Evolutionary conservation across 2,113 vertebrate genomes (phyloP).

Genomic region (Cariama cristata): DNA sequence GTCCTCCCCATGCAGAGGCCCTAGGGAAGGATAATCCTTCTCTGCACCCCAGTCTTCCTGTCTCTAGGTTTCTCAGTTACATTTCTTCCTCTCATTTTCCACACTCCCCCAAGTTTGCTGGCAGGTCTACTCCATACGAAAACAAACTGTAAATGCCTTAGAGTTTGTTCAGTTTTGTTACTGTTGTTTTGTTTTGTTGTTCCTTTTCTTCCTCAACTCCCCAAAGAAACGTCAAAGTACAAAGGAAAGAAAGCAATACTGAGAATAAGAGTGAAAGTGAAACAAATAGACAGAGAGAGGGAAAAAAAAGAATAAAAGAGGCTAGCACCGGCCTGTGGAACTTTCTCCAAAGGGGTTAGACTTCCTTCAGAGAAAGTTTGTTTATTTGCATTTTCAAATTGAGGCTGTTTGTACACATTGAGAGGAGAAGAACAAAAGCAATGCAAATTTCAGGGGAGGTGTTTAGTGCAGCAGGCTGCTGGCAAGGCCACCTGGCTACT

Average conservation of each 20-base stretch:
- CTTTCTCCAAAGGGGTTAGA: conserved; percentile 40
- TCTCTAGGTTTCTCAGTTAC: background rate
- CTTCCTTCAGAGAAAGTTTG: conserved; percentile 63
- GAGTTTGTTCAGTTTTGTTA: conserved; percentile 6
- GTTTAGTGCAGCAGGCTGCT: background rate
- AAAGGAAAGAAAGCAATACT: conserved; percentile 47
- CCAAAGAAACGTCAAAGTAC: conserved; percentile 57
- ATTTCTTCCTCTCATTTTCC: background rate
- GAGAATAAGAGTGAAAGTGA: conserved; percentile 29
- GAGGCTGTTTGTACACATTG: background rate
- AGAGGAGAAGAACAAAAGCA: conserved; percentile 49
- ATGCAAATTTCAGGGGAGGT: conserved; percentile 51
- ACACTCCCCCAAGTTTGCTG: background rate
- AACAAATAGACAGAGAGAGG: background rate
- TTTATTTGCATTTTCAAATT: conserved; percentile 57
- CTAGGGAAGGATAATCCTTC: background rate
- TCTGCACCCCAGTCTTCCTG: background rate
- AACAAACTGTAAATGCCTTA: conserved; percentile 13
- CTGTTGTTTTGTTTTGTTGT: conserved; percentile 16
- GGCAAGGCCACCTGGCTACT: conserved; percentile 48
- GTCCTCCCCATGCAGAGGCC: background rate
- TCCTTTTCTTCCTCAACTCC: conserved; percentile 41
- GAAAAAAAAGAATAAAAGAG: background rate
- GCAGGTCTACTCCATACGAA: background rate
- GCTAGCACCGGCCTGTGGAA: background rate